Evolutionary conservation across 2,113 vertebrate genomes (phyloP), one percentile per base, ranked within the genome.

Genomic region (Dolichallabes microphthalmus): DNA sequence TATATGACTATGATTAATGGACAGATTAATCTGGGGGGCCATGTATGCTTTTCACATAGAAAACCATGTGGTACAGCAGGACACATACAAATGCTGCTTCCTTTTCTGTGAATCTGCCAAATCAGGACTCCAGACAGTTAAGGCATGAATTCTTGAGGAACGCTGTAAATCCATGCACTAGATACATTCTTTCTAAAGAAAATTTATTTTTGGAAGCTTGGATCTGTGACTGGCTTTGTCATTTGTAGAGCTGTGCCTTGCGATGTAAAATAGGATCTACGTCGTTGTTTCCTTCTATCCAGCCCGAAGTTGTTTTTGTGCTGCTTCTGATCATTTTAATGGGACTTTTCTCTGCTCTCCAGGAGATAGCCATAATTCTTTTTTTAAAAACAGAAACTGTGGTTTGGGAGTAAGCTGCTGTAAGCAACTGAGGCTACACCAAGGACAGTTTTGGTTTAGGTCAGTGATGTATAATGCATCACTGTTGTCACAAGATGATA

Each of bases 381-480:
- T 58, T 35, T 76, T 66, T 20, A 32, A 80, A 79, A 83, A 73
- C 74, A 85, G 64, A 83, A 20, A 73, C 14, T 83, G 82, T 74
- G 86, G 82, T 83, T 87, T 39, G 75, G 82, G 82, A 87, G 82
- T 57, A 50, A 12, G 20, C 83, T 19, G 74, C 45, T 84, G 17
- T 84, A 80, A 73, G 53, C 63, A 68, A 71, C 25, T 52, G 76
- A 80, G 84, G 76, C 76, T 60, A 68, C 52, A 27, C 84, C 84
- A 85, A 85, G 84, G 84, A 85, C 77, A 73, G 77, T 80, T 85
- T 80, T 58, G 77, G 32, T 86, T 87, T 85, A n/a, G 15, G 7
- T 39, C 52, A 20, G 64, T 74, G 73, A 82, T 76, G 50, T 82
- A 60, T 81, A 45, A 86, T 81, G 30, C 60, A 25, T 66, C 60